A percentile compares a stretch with the other conserved stretches of the same genome.
phyloP scores from a whole-genome alignment of 2,113 vertebrate genomes.

The Labeo rohita region DNA sequence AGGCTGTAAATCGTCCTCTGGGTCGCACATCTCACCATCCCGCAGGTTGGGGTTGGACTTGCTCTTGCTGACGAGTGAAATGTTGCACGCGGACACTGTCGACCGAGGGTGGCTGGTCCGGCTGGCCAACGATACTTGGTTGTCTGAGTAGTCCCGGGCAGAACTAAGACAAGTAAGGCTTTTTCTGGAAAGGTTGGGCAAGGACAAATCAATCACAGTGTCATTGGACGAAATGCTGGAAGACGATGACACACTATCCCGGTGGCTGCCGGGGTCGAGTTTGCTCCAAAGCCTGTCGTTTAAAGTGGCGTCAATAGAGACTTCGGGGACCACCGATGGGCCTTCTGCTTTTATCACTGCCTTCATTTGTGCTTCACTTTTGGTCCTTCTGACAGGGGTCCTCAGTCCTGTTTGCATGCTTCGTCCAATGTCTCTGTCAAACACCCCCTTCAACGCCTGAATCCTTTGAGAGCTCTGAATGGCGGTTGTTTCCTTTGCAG shows the following conservation, averaged over 20 bases:
- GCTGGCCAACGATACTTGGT: constrained; percentile 20
- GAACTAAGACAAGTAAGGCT: constrained; percentile 74
- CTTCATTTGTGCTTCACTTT: constrained; percentile 76
- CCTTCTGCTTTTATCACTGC: constrained; percentile 22
- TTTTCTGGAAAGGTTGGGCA: constrained; percentile 84
- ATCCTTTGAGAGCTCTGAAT: constrained; percentile 26
- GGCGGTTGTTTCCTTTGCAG: not conserved
- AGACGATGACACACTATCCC: constrained; percentile 90
- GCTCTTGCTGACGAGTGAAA: constrained; percentile 81
- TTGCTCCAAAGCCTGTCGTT: constrained; percentile 89
- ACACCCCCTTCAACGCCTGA: constrained; percentile 58
- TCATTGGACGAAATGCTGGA: constrained; percentile 94
- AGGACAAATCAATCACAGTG: constrained; percentile 89
- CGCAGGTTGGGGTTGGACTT: constrained; percentile 92
- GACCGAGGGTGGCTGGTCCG: constrained; percentile 58
- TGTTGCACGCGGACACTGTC: constrained; percentile 56
- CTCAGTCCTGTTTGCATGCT: constrained; percentile 49
- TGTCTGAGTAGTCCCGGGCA: constrained; percentile 52
- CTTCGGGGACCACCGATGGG: constrained; percentile 77
- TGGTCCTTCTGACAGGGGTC: constrained; percentile 71
- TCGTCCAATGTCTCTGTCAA: constrained; percentile 49
- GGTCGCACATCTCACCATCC: constrained; percentile 38
- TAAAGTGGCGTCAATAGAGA: constrained; percentile 82
- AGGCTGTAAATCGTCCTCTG: constrained; percentile 70
- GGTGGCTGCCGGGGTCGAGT: constrained; percentile 79